A percentile compares a stretch with the other conserved stretches of the same genome.
phyloP scores from a whole-genome alignment of 1,140 invertebrate genomes.

The Apocrypta bakeri region DNA sequence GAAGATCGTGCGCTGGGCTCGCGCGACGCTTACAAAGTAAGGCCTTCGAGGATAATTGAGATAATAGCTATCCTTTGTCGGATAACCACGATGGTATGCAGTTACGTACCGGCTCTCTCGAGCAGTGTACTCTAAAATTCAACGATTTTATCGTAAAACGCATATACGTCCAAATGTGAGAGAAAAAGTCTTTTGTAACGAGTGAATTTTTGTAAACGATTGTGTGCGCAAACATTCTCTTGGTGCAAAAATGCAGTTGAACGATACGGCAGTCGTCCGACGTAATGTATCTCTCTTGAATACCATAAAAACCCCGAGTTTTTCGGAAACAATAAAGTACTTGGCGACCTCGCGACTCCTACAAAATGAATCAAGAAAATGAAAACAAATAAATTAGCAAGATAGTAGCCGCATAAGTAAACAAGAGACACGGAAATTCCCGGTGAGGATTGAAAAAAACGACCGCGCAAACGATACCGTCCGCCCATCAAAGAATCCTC shows the following conservation, averaged over 20 bases:
- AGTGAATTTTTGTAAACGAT: no score
- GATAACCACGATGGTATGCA: constrained; percentile 24
- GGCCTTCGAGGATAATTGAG: constrained; percentile 36
- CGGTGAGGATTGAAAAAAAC: background rate
- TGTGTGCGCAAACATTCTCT: background rate
- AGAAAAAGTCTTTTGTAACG: background rate
- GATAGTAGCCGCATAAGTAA: no score
- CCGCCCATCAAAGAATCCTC: background rate
- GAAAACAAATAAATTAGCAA: background rate
- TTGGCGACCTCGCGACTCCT: background rate
- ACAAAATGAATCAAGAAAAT: background rate
- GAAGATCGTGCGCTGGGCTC: background rate
- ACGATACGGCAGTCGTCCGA: background rate
- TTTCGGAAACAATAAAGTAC: background rate
- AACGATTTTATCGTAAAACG: constrained; percentile 6
- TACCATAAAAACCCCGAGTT: background rate
- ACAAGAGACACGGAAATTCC: no score
- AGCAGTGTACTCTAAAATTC: constrained; percentile 25
- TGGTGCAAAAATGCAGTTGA: background rate
- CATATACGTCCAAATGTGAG: background rate
- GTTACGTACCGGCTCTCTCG: background rate
- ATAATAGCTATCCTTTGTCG: constrained; percentile 26
- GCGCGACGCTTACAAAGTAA: background rate
- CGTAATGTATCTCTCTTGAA: no score
- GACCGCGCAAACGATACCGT: background rate